Conservation (phyloP, 35 echinoderm and acorn worm genomes). For the Stichopus chloronotus region DNA sequence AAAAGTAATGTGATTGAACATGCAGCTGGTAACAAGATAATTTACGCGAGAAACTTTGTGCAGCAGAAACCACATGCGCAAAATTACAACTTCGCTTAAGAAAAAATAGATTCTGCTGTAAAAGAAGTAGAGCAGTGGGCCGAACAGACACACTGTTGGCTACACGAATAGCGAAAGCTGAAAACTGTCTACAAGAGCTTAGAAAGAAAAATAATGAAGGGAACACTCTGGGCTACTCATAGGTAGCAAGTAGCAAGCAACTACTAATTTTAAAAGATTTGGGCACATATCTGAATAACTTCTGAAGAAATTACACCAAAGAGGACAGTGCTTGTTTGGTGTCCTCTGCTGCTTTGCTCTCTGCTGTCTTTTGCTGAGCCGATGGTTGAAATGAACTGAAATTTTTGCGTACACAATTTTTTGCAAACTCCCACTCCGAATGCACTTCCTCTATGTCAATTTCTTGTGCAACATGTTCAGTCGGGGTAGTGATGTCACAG, state of each 20-base stretch:
- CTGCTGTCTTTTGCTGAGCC: background rate
- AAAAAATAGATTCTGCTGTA: too few relatives aligned
- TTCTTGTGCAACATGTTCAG: background rate
- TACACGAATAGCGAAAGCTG: too few relatives aligned
- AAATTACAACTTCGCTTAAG: too few relatives aligned
- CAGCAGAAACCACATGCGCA: too few relatives aligned
- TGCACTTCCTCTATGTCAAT: slow-evolving; percentile 17
- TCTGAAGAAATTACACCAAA: background rate
- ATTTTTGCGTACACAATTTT: slow-evolving; percentile 4
- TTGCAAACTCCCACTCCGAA: slow-evolving; percentile 20
- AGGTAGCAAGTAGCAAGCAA: background rate
- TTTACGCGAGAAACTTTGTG: too few relatives aligned
- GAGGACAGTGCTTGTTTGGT: background rate
- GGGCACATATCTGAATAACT: background rate
- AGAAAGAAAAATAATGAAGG: too few relatives aligned
- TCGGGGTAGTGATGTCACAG: background rate
- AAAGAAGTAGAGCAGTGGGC: too few relatives aligned
- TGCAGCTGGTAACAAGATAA: too few relatives aligned
- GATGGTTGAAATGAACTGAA: slow-evolving; percentile 1
- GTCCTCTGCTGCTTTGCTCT: background rate
- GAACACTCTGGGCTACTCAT: background rate
- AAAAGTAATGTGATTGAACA: too few relatives aligned
- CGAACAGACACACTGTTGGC: too few relatives aligned
- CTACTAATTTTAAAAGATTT: background rate
- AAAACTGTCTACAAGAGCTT: too few relatives aligned